These are phyloP conservation scores for Drosophila ochracea DNA, from an alignment of 2,888 invertebrate genomes.

Conservation along the genomic window DNA sequence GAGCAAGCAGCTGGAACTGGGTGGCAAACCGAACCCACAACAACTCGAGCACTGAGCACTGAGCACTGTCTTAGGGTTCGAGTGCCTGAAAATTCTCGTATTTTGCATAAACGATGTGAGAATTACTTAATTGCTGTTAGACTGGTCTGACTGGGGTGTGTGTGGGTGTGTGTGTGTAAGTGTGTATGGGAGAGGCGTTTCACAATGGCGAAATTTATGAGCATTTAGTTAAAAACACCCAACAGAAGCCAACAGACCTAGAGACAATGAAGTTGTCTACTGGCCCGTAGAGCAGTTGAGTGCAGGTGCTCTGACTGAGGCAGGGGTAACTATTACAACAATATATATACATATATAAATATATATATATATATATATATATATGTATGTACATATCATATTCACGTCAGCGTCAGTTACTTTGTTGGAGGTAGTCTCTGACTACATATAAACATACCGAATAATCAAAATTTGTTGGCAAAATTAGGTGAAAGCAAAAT, in stretches of 20 bases:
- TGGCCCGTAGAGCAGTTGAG: constrained; percentile 15
- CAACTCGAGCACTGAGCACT: neutral
- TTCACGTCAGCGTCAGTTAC: constrained; percentile 17
- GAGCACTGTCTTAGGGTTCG: constrained; percentile 9
- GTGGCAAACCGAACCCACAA: constrained; percentile 11
- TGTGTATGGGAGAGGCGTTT: constrained; percentile 31
- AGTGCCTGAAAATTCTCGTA: constrained; percentile 52
- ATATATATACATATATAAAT: neutral
- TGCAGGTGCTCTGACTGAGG: constrained; percentile 30
- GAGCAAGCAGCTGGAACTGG: constrained; percentile 65
- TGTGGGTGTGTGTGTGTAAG: constrained; percentile 6
- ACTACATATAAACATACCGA: constrained; percentile 7
- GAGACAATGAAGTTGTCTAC: constrained; percentile 76
- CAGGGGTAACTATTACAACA: constrained; percentile 22
- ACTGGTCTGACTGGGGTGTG: constrained; percentile 16
- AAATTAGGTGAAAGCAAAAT: neutral
- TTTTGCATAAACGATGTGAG: constrained; percentile 81
- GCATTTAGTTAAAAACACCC: constrained; percentile 50
- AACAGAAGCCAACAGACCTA: constrained; percentile 13
- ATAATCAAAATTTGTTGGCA: constrained; percentile 3
- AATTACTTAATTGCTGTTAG: constrained; percentile 78
- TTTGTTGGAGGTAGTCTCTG: constrained; percentile 4
- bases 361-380: neutral
- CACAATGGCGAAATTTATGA: constrained; percentile 63
- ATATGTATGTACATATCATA: constrained; percentile 12